These are phyloP conservation scores for Hirtodrosophila histrioides DNA, from an alignment of 2,888 invertebrate genomes.

Conservation along the genomic window DNA sequence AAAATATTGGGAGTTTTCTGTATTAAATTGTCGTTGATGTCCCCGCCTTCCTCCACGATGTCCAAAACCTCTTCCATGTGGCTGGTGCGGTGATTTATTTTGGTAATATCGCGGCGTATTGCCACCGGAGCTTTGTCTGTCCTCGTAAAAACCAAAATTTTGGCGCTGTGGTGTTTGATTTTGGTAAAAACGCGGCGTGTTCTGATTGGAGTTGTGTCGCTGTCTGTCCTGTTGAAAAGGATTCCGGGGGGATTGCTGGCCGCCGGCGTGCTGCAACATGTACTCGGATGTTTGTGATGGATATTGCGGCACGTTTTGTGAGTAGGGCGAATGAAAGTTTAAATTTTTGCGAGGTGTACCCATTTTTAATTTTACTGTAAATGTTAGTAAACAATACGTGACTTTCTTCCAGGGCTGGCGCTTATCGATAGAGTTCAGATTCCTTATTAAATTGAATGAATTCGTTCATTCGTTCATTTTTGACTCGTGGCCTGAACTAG, in stretches of 20 bases:
- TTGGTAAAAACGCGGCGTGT: slow-evolving; percentile 56
- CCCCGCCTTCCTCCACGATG: slow-evolving; percentile 41
- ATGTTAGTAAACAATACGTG: slow-evolving; percentile 37
- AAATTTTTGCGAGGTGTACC: slow-evolving; percentile 66
- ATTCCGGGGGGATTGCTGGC: slow-evolving; percentile 22
- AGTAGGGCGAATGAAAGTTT: slow-evolving; percentile 71
- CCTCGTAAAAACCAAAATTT: slow-evolving; percentile 34
- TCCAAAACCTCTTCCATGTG: slow-evolving; percentile 42
- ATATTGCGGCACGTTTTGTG: slow-evolving; percentile 65
- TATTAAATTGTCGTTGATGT: slow-evolving; percentile 16
- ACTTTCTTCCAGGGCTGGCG: slow-evolving; percentile 8
- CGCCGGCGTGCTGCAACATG: slow-evolving; percentile 76
- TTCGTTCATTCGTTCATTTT: too few relatives aligned
- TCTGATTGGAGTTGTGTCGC: slow-evolving; percentile 22
- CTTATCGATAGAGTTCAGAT: slow-evolving; percentile 9
- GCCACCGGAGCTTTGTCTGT: slow-evolving; percentile 29
- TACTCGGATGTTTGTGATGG: slow-evolving; percentile 81
- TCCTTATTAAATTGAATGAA: background rate
- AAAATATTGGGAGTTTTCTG: slow-evolving; percentile 57
- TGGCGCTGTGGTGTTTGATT: slow-evolving; percentile 43
- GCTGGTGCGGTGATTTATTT: slow-evolving; percentile 28
- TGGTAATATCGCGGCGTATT: slow-evolving; percentile 39
- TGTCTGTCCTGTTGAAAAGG: background rate
- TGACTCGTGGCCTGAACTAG: too few relatives aligned
- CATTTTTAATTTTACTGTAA: slow-evolving; percentile 51